phyloP scores from a whole-genome alignment of 2,888 invertebrate species.

The Labia minor region DNA sequence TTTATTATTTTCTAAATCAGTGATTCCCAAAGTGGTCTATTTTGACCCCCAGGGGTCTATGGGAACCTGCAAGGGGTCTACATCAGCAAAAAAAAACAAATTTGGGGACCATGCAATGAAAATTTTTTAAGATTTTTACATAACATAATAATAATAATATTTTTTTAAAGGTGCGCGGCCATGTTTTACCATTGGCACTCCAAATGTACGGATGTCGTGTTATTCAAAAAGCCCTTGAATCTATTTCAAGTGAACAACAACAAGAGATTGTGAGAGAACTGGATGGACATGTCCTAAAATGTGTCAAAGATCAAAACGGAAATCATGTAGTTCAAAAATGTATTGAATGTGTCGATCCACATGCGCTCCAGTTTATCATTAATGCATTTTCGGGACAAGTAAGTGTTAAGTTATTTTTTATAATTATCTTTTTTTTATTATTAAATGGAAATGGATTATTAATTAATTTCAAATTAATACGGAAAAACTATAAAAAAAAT shows the following conservation, averaged over 20 bases:
- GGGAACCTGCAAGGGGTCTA: no score
- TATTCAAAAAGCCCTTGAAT: conserved; percentile 97
- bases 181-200: conserved; percentile 89
- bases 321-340: conserved; percentile 99
- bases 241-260: conserved; percentile 89
- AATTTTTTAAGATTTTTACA: conserved; percentile 78
- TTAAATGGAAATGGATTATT: no score
- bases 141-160: conserved; percentile 39
- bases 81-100: no score
- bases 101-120: conserved; percentile 99
- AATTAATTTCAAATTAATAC: no score
- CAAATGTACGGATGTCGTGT: conserved; percentile 99
- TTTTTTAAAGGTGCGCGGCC: conserved; percentile 59
- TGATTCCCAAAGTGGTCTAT: no score
- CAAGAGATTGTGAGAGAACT: conserved; percentile 95
- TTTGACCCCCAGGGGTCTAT: no score
- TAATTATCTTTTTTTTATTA: no score
- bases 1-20: background rate
- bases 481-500: no score
- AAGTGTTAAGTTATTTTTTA: no score
- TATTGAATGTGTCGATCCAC: conserved; percentile 97
- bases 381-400: conserved; percentile 62
- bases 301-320: conserved; percentile 99
- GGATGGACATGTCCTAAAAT: conserved; percentile 95
- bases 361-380: conserved; percentile 87